Base-by-base conservation (phyloP, 2,797 vertebrate species). In the Kryptolebias ocellatus region DNA sequence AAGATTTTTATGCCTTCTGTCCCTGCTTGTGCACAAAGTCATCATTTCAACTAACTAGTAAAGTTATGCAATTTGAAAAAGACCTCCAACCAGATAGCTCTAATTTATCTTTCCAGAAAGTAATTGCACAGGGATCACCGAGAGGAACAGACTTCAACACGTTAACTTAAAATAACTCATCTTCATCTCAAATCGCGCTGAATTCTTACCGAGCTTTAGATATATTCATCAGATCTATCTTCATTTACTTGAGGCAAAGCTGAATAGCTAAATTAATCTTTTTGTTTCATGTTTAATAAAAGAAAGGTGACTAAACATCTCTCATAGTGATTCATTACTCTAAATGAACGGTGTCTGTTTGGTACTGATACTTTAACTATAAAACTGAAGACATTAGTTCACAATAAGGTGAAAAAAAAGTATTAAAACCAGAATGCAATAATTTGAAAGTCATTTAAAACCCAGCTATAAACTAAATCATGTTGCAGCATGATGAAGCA, bases 281-380 rank as follows among this genome's bases (percentile, higher is more conserved):
- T 53, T 24, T 14, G 9, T 42, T 42, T 12, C 9, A 20, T 51
- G 17, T 51, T 67, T 16, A n/a, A 52, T 31, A 60, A 55, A 3
- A 68, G 53, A 3, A 68, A 60, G 31, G 17, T 28, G 3, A 55
- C 20, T 2, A 52, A 46, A 11, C 27, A 16, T 56, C 11, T 61
- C 27, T 3, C 4, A 53, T 5, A 69, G 53, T 37, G 24, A 62
- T 42, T 10, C 39, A 42, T 42, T 42, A 42, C 53, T 60, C 70
- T 52, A 28, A 63, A 62, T 27, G 51, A 39, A n/a, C 60, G 42
- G 68, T 62, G 45, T 2, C 29, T 70, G 29, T 74, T 77, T 70
- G n/a, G 59, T 58, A 28, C 58, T 29, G 20, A 60, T 51, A 20
- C 31, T 44, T 27, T 31, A 37, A 64, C 44, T 53, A 60, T 50